A percentile compares a stretch with the other conserved stretches of the same genome.
These are phyloP conservation scores for Metridium senile DNA, from an alignment of 92 coral and sea anemone species.

Conservation along the genomic window DNA sequence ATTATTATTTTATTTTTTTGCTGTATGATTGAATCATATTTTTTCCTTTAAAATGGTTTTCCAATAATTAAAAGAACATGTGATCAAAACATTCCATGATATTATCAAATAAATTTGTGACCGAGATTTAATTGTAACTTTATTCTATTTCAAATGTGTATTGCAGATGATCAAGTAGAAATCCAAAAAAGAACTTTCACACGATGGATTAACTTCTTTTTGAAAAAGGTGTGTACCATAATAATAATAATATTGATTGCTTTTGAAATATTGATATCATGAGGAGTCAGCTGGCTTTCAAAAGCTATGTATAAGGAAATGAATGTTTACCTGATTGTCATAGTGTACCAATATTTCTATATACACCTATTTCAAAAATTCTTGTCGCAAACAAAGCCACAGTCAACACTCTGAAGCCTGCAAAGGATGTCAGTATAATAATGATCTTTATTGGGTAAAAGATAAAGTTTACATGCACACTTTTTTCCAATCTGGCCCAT, in stretches of 20 bases:
- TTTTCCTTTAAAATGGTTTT: too few species aligned
- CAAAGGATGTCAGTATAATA: too few species aligned
- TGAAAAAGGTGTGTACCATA: constrained; percentile 53
- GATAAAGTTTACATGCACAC: too few species aligned
- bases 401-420: too few species aligned
- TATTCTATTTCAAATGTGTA: neutral
- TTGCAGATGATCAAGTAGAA: constrained; percentile 71
- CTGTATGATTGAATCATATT: too few species aligned
- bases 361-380: too few species aligned
- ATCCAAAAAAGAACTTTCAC: constrained; percentile 82
- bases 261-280: neutral
- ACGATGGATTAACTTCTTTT: constrained; percentile 79
- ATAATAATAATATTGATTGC: neutral
- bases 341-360: neutral
- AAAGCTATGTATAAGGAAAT: neutral
- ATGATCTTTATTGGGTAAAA: too few species aligned
- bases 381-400: too few species aligned
- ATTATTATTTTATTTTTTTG: too few species aligned
- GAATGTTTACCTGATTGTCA: neutral
- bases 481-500: too few species aligned
- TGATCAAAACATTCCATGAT: too few species aligned
- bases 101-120: neutral
- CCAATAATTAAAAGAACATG: too few species aligned
- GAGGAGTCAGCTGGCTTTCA: neutral
- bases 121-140: neutral